Base-by-base conservation (phyloP, 2,797 vertebrate species). In the Malacoraja senta region DNA sequence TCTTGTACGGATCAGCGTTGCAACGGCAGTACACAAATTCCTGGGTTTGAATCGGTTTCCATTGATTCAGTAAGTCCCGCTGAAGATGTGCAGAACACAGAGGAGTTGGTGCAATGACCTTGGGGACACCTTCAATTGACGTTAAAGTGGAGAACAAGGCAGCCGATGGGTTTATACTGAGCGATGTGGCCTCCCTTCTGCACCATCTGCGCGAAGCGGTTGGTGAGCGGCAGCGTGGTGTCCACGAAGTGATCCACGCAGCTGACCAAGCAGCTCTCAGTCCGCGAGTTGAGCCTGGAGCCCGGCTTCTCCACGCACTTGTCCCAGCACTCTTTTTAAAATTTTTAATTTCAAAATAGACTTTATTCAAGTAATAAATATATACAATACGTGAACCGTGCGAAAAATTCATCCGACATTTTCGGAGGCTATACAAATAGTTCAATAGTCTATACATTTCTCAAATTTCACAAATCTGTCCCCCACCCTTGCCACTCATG, bases 181-280 rank as follows among this genome's bases (percentile, higher is more conserved):
- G 63, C 7, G n/a, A n/a, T n/a, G 76, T 98, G 97, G 7, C 96
- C 93, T 63, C 97, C 97, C 94, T 98, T 98, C 96, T 98, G 98
- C 93, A 98, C 97, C 95, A 98, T 97, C 95, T 98, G 98, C 0
- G 98, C 96, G 95, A 98, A 98, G 93, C 98, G 97, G 94, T 97
- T 97, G 93, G 98, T 98, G 95, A 98, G 97, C 93, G 95, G 93
- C 93, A 98, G 95, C 13, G 98, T 98, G 81, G 98, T 98, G 95
- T 98, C 98, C 26, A 98, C 97, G 95, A 98, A 98, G 21, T 98
- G 96, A 94, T 98, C 97, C 93, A 98, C 98, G 0, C 98, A 98
- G 95, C 94, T 98, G 93, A 97, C 97, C 53, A 98, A 96, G 91
- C 98, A 98, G 0, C 96, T 95, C 96, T 98, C 98, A 0, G 98